Base-by-base conservation (phyloP, 2,113 vertebrate genomes). In the Bambusicola thoracicus region DNA sequence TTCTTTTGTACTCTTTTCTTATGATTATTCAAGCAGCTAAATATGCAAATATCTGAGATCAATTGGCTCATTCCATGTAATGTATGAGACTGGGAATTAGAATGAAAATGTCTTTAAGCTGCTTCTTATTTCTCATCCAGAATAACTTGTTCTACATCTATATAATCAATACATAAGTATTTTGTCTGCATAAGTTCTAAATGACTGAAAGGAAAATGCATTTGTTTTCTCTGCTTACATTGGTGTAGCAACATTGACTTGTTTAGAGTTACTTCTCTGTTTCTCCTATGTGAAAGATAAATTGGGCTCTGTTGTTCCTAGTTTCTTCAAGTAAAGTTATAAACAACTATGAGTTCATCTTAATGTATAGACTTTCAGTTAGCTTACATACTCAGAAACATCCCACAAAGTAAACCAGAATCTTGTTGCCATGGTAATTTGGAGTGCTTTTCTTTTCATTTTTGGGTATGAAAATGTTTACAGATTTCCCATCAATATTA, bases 401-500 rank as follows among this genome's bases (percentile, higher is more conserved):
- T 13, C 72, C 0, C 0, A 8, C 53, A 74, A 75, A 89, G 51
- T 65, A 78, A 70, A 41, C 27, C 55, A 77, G 59, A 66, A 85
- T 46, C 5, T 86, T 0, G 1, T 53, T 68, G 61, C 58, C 34
- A 55, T 70, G n/a, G 41, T 77, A 81, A 55, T 89, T 79, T 53
- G 17, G 36, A 55, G 38, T 81, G 34, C 6, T 53, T 88, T 89
- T 65, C 0, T 2, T 84, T 92, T 92, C 11, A 66, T 58, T 87
- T 90, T 85, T 73, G 66, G 19, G 49, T 87, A 38, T 69, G 48
- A 66, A 92, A 87, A 76, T 82, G 3, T 85, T 94, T 85, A 41
- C 6, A 66, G 21, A 40, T 70, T 87, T 74, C 4, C 34, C 13
- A 53, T 80, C 82, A 81, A 82, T 91, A 87, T 87, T 85, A 82